phyloP scores from a whole-genome alignment of 2,113 vertebrate genomes.

The Grantiella picta region DNA sequence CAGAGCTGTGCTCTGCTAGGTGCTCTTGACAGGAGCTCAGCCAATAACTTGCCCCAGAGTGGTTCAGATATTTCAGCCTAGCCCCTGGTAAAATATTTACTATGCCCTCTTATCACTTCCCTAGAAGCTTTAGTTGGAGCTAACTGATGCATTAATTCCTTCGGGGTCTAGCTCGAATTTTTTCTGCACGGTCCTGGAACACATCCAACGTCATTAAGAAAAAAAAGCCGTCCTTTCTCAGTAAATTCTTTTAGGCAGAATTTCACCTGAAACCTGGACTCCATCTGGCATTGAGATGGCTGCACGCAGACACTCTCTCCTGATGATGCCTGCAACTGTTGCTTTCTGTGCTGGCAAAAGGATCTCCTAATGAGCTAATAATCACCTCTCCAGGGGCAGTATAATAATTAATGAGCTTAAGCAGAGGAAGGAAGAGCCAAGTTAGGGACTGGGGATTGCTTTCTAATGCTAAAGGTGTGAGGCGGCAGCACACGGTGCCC shows the following conservation, averaged over 20 bases:
- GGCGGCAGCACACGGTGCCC: not conserved
- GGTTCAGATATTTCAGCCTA: not conserved
- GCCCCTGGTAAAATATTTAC: constrained; percentile 44
- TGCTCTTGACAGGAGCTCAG: not conserved
- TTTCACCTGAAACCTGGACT: constrained; percentile 4
- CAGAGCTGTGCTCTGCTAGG: not conserved
- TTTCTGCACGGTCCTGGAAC: constrained; percentile 6
- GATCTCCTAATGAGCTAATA: not conserved
- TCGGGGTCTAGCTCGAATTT: not conserved
- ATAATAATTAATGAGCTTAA: not conserved
- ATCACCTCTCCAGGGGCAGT: not conserved
- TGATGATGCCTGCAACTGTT: not conserved
- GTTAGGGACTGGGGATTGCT: not conserved
- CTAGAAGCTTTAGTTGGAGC: constrained; percentile 10
- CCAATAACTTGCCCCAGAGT: not conserved
- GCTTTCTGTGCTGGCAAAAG: not conserved
- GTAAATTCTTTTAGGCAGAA: not conserved
- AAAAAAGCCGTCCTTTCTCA: not conserved
- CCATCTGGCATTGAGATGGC: not conserved
- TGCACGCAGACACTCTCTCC: not conserved
- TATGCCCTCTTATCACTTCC: constrained; percentile 14
- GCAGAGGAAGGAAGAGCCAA: not conserved
- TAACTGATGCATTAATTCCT: constrained; percentile 27
- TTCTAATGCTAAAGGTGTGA: not conserved
- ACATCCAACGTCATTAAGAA: not conserved